Evolutionary conservation across 2,888 invertebrate genomes (phyloP), one percentile per base, ranked within the genome.

Genomic region (Aricia artaxerxes): DNA sequence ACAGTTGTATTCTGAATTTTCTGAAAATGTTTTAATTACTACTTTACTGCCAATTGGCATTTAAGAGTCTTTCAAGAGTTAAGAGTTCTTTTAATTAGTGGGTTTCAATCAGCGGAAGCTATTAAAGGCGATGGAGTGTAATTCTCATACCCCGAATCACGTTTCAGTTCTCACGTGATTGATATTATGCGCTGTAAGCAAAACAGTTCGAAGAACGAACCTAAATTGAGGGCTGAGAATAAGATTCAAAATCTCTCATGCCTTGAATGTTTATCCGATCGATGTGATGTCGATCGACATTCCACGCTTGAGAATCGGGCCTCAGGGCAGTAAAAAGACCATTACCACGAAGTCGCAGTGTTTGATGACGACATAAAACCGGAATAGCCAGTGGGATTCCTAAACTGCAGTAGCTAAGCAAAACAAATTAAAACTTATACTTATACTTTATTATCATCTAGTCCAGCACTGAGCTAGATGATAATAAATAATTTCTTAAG

Each of bases 81-180:
- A 5, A 35, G 57, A 57, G 57, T 13, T 16, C 49, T 57, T 57
- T 76, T 57, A 76, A 76, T 76, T 76, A 76, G 57, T 16, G 57
- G 5, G 76, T n/a, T 57, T 57, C 76, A 76, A 76, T 76, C 57
- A 73, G 49, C 9, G 38, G 57, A 3, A 57, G 53, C 76, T 53
- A 57, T 76, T 38, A 76, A 57, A 53, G 49, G n/a, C 73, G 53
- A 76, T 16, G 35, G 53, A 16, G 53, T 38, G 38, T 35, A 76
- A 76, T 76, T 57, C 4, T 57, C 16, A 35, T 35, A 4, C 16
- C 16, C 16, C 16, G 57, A 16, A 16, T 57, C 57, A 1, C 57
- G 57, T 57, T 4, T 57, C 57, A 13, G 13, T 0, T 0, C 11
- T 53, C 13, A 13, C 53, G 57, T 57, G 53, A 57, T 16, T 16